Percentiles rank a stretch among this genome's conserved stretches.
phyloP scores from a whole-genome alignment of 2,113 vertebrate species.

The Cochlearius cochlearius region DNA sequence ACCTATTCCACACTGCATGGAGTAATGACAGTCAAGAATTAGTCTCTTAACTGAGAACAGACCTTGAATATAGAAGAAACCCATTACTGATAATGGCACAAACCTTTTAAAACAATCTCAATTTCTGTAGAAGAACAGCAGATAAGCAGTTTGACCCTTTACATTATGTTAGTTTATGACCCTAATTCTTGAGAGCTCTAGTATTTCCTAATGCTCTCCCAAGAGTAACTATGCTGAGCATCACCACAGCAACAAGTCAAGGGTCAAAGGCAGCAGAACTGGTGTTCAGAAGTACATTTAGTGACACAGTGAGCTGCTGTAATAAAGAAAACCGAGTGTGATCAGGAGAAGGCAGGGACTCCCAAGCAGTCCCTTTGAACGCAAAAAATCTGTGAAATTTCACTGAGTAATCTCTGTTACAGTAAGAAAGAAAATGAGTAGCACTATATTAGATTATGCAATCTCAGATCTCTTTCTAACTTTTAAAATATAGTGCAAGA shows the following conservation, averaged over 20 bases:
- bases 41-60: background rate
- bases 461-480: background rate
- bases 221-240: background rate
- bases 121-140: background rate
- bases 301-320: background rate
- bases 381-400: background rate
- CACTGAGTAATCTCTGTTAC: background rate
- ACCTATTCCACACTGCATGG: background rate
- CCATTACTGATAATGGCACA: background rate
- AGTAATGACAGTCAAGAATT: background rate
- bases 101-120: background rate
- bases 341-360: background rate
- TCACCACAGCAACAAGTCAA: background rate
- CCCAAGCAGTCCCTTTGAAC: accelerated
- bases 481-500: background rate
- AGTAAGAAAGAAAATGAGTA: background rate
- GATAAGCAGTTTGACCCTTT: background rate
- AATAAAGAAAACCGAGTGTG: background rate
- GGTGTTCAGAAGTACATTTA: background rate
- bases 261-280: background rate
- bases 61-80: background rate
- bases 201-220: background rate
- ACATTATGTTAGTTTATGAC: background rate
- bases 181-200: background rate
- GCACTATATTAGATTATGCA: background rate